Conservation (phyloP, 2,797 vertebrate genomes). For the Paramormyrops hopkinsi region DNA sequence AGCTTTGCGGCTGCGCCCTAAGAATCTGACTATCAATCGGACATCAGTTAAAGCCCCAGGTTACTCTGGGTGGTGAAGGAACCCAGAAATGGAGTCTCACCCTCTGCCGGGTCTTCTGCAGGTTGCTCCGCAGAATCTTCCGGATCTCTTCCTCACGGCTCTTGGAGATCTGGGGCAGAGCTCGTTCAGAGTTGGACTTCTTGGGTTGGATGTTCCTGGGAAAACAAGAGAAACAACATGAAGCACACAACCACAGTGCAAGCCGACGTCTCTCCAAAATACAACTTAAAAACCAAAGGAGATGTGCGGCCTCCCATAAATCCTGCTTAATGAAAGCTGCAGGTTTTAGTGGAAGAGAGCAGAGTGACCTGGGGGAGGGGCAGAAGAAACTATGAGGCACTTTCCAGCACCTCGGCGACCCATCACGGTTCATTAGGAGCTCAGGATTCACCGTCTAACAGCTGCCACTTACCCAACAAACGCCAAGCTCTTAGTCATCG, state of each 20-base stretch:
- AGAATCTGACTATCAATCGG: background rate
- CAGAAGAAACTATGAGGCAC: background rate
- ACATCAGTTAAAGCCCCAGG: background rate
- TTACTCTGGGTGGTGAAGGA: background rate
- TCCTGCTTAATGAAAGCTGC: background rate
- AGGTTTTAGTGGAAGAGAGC: background rate
- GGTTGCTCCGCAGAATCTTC: conserved; percentile 86
- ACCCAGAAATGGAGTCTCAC: conserved; percentile 51
- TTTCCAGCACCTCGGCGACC: background rate
- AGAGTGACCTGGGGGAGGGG: background rate
- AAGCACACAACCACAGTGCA: background rate
- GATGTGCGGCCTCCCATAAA: background rate
- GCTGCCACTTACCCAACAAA: background rate
- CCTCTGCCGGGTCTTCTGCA: conserved; percentile 89
- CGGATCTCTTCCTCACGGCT: conserved; percentile 92
- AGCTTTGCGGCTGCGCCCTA: background rate
- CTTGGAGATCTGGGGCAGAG: conserved; percentile 76
- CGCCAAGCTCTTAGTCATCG: background rate
- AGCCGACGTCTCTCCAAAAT: background rate
- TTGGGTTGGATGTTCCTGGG: conserved; percentile 89
- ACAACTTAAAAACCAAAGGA: background rate
- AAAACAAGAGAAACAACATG: background rate
- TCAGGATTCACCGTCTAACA: background rate
- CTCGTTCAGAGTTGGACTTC: conserved; percentile 59
- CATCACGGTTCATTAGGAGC: background rate